These are phyloP conservation scores for Thripadectes ignobilis DNA, from an alignment of 2,797 vertebrate species.

Conservation along the genomic window DNA sequence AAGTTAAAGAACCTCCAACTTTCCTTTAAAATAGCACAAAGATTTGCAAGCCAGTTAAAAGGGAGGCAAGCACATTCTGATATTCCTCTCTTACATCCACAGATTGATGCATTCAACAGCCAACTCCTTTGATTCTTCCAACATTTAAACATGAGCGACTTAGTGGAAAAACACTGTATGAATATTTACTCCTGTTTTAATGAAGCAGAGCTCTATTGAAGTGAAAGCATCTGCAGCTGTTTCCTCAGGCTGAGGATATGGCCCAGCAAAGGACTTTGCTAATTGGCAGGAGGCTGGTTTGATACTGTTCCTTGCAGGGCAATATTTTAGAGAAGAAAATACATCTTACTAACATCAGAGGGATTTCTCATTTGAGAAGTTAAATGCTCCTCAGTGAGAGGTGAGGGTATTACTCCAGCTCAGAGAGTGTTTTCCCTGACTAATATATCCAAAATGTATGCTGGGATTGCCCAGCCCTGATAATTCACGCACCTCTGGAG, in stretches of 20 bases:
- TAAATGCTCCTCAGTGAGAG: conserved; percentile 24
- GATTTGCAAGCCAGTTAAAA: background rate
- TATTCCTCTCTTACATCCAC: background rate
- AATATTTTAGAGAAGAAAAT: background rate
- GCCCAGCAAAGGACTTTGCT: background rate
- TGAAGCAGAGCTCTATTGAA: background rate
- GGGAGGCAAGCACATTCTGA: background rate
- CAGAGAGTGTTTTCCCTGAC: conserved; percentile 16
- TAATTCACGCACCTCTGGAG: conserved; percentile 46
- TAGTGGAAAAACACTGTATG: background rate
- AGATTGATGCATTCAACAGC: background rate
- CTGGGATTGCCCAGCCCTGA: conserved; percentile 28
- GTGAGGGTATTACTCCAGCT: conserved; percentile 14
- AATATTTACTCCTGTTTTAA: conserved; percentile 42
- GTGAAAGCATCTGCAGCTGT: background rate
- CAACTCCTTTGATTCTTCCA: conserved; percentile 14
- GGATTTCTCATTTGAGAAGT: conserved; percentile 32
- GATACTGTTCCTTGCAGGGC: background rate
- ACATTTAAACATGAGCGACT: background rate
- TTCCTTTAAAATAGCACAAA: background rate
- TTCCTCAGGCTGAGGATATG: background rate
- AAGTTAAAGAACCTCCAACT: background rate
- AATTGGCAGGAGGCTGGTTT: background rate
- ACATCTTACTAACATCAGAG: background rate
- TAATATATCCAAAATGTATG: conserved; percentile 15